Base-by-base conservation (phyloP, 2,888 invertebrate species). In the Apomyelois bistriatella region DNA sequence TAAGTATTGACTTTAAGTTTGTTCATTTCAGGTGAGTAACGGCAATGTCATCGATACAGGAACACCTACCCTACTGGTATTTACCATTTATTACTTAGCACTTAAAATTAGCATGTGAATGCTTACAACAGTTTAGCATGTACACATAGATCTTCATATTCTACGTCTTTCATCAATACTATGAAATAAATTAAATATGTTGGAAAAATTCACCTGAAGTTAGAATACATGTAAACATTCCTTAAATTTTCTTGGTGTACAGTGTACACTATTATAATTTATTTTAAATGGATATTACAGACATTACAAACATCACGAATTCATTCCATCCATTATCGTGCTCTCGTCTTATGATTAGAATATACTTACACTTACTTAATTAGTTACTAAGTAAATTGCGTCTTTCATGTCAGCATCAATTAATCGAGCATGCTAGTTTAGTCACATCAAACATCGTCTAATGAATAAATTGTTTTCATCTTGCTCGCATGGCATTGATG, bases 11-110 rank as follows among this genome's bases (percentile, higher is more conserved):
- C 40, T 32, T 13, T 38, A 48, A 16, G 49, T 69, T 72, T 73
- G 52, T 75, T 80, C 68, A 64, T 88, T 88, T 67, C 87, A 90
- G 90, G 89, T 90, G 89, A 89, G 90, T 90, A 90, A 90, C 89
- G 90, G 90, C 87, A 90, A 90, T 89, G 89, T 89, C 88, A 86
- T 90, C 89, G 90, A 90, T 75, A 86, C 89, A 70, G 90, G 90
- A 83, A 89, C 90, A 73, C 84, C 87, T 68, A 87, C 90, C 72
- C 74, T 90, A 74, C 87, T 90, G 90, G 90, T 90, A 90, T 80
- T 80, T 87, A 86, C 74, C 54, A 65, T 73, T 76, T 72, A 68
- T 67, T 72, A 61, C 70, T 68, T 63, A 58, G 54, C 52, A 52
- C 52, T 52, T 52, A 56, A 58, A 75, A 66, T 73, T 64, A 67